Base-by-base conservation (phyloP, 64 coral and sea anemone genomes). In the Orbicella faveolata region DNA sequence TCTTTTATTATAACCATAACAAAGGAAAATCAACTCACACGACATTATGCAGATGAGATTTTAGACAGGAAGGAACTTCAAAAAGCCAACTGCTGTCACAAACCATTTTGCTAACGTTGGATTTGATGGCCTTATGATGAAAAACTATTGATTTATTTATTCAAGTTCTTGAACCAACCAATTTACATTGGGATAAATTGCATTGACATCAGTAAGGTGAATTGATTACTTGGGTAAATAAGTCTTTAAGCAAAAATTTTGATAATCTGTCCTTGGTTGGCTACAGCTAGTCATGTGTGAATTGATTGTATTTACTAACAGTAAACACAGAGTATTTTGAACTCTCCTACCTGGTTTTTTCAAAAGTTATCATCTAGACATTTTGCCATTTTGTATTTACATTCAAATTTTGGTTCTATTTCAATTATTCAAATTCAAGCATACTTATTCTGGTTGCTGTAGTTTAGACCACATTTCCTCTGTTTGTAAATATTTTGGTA, bases 1-100 rank as follows among this genome's bases (percentile, higher is more conserved):
- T 52, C 36, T n/a, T 25, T 85, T 72, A 85, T 85, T 72, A 85
- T 85, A 72, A 85, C 23, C 39, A 52, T 18, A 85, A 85, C 82
- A 85, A 85, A 85, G 52, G 23, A 12, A 57, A 79, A 79, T 79
- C 4, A 30, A 79, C 48, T 52, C 25, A 61, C 25, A 66, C 41
- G 53, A 36, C 23, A 72, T 19, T 85, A 85, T 85, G 82, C 64
- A 85, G 36, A 85, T 85, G 63, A 84, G 64, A 85, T 72, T 35
- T 52, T 13, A 13, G 34, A 44, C 82, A 85, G 82, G 82, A 85
- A 73, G 82, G 26, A 34, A 18, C 82, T 41, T 83, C 21, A n/a
- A 68, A 70, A 30, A 25, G n/a, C 11, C 9, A 34, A 55, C 30
- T 14, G n/a, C 17, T 36, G 30, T 81, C 79, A 81, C 13, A 80